Evolutionary conservation across 2,888 invertebrate species (phyloP), one percentile per base, ranked within the genome.

Genomic region (Parochlus steinenii): DNA sequence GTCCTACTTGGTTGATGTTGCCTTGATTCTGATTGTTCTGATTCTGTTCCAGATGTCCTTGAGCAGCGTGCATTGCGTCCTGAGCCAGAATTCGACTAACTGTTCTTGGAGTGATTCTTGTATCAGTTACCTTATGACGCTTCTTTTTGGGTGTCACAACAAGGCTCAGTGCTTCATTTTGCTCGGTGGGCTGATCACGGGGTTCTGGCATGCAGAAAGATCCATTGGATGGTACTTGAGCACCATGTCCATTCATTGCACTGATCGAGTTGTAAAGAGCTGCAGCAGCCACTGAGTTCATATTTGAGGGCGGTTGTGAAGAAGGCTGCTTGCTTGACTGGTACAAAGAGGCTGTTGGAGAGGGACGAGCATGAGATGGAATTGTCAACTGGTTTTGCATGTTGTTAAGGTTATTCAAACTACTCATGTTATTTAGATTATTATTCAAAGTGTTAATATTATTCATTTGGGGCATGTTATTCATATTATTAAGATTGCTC

Each of bases 71-170:
- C 47, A 73, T 70, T 30, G 79, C 80, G 48, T 86, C 85, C 54
- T 79, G 78, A 32, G 80, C 83, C 47, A 87, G 61, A 45, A 87
- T 77, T 44, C 87, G 69, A 55, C 83, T 85, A 29, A 87, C 86
- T 31, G 89, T 86, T 44, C 89, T 69, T 15, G 89, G 87, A 20
- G 89, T 87, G 46, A 90, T 83, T 47, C 90, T 69, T 36, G 89
- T 87, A 53, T 90, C 90, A 23, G 93, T 93, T 50, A 92, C 86
- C 79, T 95, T 95, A 54, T 93, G 92, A 37, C 95, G 71, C 63
- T 92, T 93, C 68, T 92, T 93, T 63, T 92, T 92, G 3, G 87
- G 86, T 30, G 86, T 83, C 46, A 93, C 89, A 39, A 95, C 92
- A 48, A 93, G 69, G 54, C 90, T 89, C 38, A 95, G 71, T 4